phyloP scores from a whole-genome alignment of 2,797 vertebrate genomes.

The Cyprinodon diabolis region DNA sequence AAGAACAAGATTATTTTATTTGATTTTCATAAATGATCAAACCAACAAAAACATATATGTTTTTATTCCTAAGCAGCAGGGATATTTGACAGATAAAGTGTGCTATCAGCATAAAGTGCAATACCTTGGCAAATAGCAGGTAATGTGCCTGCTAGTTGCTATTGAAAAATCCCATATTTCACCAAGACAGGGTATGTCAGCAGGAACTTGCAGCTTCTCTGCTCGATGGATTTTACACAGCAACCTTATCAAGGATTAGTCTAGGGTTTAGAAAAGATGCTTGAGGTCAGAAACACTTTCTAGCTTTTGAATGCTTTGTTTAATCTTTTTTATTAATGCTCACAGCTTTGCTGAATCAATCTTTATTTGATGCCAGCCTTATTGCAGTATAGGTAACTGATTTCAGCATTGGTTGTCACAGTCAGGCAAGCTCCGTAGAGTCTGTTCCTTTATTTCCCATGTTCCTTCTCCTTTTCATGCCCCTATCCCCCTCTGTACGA shows the following conservation, averaged over 20 bases:
- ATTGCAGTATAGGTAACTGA: slow-evolving; percentile 18
- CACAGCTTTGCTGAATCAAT: slow-evolving; percentile 17
- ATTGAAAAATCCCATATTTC: background rate
- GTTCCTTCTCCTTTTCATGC: slow-evolving; percentile 56
- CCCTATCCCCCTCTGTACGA: slow-evolving; percentile 57
- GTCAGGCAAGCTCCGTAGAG: slow-evolving; percentile 47
- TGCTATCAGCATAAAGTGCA: slow-evolving; percentile 8
- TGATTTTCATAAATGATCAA: slow-evolving; percentile 7
- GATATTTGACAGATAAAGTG: slow-evolving; percentile 15
- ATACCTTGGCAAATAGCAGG: slow-evolving; percentile 8
- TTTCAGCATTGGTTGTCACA: slow-evolving; percentile 43
- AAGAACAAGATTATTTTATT: background rate
- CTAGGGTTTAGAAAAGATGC: background rate
- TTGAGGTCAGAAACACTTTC: background rate
- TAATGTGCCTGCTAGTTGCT: slow-evolving; percentile 14
- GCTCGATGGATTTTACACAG: slow-evolving; percentile 3
- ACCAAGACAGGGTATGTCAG: slow-evolving; percentile 18
- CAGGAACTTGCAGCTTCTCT: slow-evolving; percentile 14
- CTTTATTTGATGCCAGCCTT: slow-evolving; percentile 25
- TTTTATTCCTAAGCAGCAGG: background rate
- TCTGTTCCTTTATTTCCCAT: slow-evolving; percentile 58
- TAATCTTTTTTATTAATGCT: background rate
- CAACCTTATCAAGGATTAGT: background rate
- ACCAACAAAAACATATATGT: background rate
- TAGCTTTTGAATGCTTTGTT: background rate